A percentile compares a stretch with the other conserved stretches of the same genome.
phyloP scores from a whole-genome alignment of 1,140 invertebrate genomes.

The Philopotamus ludificatus region DNA sequence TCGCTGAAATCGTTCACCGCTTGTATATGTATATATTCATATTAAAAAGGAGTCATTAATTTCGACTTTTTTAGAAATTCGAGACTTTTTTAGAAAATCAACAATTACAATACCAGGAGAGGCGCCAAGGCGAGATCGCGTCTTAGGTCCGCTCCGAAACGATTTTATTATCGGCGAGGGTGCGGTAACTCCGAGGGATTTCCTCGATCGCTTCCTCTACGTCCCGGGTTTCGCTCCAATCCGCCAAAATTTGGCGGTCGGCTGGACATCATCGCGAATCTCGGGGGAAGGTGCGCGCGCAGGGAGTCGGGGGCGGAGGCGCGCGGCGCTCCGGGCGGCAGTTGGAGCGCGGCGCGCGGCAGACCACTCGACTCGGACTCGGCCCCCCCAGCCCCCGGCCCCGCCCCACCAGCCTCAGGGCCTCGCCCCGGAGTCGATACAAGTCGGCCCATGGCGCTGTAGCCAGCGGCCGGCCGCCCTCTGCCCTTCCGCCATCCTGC shows the following conservation, averaged over 20 bases:
- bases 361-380: conserved; percentile 14
- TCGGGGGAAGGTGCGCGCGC: conserved; percentile 20
- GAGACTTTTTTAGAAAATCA: background rate
- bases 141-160: too few species aligned
- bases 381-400: background rate
- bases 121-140: too few species aligned
- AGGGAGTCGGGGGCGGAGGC: conserved; percentile 10
- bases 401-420: background rate
- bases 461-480: conserved; percentile 5
- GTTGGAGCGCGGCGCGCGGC: conserved; percentile 19
- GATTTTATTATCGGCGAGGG: background rate
- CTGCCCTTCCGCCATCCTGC: conserved; percentile 2
- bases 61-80: background rate
- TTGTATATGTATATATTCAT: too few species aligned
- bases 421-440: background rate
- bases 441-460: background rate
- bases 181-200: background rate
- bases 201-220: too few species aligned
- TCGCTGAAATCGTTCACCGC: too few species aligned
- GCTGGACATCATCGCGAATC: background rate
- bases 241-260: background rate
- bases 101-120: too few species aligned
- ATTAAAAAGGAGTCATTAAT: background rate
- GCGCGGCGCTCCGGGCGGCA: conserved; percentile 1
- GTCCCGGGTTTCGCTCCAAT: background rate